Percentiles rank a stretch among this genome's conserved stretches.
Evolutionary conservation across 2,113 vertebrate genomes (phyloP).

Genomic region (Prionailurus viverrinus): DNA sequence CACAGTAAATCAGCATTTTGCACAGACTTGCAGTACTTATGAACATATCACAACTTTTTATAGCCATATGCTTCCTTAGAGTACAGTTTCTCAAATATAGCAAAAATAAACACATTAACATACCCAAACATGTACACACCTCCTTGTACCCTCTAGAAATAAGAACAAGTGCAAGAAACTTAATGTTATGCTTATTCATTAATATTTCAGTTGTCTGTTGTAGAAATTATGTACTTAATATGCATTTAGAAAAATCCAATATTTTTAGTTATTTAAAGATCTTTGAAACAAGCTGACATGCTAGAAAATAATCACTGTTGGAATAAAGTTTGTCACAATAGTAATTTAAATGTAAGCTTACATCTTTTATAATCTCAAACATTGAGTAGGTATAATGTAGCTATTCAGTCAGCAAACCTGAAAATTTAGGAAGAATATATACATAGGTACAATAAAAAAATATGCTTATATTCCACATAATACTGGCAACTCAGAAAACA

Average conservation of each 20-base stretch:
- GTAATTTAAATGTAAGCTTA: neutral
- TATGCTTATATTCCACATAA: neutral
- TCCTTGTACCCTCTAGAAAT: neutral
- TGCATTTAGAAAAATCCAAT: neutral
- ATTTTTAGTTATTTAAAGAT: neutral
- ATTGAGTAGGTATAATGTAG: neutral
- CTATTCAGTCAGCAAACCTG: neutral
- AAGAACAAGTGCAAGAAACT: neutral
- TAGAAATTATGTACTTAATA: neutral
- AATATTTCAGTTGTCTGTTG: neutral
- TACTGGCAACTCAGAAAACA: neutral
- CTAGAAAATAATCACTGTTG: neutral
- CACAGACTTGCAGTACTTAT: neutral
- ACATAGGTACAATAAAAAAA: neutral
- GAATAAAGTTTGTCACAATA: neutral
- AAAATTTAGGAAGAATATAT: neutral
- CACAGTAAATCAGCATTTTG: neutral
- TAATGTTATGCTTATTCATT: neutral
- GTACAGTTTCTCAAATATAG: neutral
- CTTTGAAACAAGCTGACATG: neutral
- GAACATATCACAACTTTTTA: neutral
- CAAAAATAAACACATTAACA: neutral
- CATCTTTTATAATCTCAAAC: neutral
- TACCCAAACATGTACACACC: neutral
- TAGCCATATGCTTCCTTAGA: neutral